Percentiles rank a stretch among this genome's conserved stretches.
Conservation (phyloP, 2,888 invertebrate species). For the Drosophila phalerata region DNA sequence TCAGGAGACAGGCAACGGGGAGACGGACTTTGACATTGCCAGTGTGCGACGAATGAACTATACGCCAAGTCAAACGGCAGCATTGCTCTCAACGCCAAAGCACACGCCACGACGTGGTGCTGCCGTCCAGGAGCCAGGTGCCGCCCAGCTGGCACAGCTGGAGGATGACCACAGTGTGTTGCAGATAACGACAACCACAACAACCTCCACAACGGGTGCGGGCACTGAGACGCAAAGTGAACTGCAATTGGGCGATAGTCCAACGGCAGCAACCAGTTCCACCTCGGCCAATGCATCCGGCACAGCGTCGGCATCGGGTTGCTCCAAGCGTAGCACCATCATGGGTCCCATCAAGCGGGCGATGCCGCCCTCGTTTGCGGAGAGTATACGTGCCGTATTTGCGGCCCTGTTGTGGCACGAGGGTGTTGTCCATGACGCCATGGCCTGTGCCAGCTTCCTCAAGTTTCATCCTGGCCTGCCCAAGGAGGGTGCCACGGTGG, state of each 20-base stretch:
- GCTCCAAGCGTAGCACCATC: conserved; percentile 55
- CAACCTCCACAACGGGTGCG: conserved; percentile 56
- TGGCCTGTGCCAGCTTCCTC: conserved; percentile 98
- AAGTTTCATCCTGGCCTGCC: conserved; percentile 96
- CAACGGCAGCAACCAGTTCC: conserved; percentile 22
- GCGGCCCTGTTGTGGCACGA: conserved; percentile 99
- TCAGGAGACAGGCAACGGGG: conserved; percentile 86
- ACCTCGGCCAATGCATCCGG: conserved; percentile 59
- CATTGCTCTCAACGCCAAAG: conserved; percentile 83
- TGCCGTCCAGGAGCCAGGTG: conserved; percentile 16
- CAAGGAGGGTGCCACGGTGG: conserved; percentile 91
- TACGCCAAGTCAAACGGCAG: conserved; percentile 85
- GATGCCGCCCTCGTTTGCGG: conserved; percentile 96
- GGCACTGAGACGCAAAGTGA: conserved; percentile 56
- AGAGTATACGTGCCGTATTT: conserved; percentile 96
- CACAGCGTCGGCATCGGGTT: conserved; percentile 64
- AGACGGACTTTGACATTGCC: conserved; percentile 75
- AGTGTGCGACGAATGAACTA: conserved; percentile 85
- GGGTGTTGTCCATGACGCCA: conserved; percentile 98
- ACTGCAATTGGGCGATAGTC: conserved; percentile 45
- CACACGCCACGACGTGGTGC: conserved; percentile 72
- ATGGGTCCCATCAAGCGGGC: conserved; percentile 90
- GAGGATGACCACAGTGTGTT: conserved; percentile 82
- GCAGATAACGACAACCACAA: conserved; percentile 77
- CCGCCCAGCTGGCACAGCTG: conserved; percentile 47